These are phyloP conservation scores for Laothoe populi DNA, from an alignment of 2,888 invertebrate genomes.

Conservation along the genomic window DNA sequence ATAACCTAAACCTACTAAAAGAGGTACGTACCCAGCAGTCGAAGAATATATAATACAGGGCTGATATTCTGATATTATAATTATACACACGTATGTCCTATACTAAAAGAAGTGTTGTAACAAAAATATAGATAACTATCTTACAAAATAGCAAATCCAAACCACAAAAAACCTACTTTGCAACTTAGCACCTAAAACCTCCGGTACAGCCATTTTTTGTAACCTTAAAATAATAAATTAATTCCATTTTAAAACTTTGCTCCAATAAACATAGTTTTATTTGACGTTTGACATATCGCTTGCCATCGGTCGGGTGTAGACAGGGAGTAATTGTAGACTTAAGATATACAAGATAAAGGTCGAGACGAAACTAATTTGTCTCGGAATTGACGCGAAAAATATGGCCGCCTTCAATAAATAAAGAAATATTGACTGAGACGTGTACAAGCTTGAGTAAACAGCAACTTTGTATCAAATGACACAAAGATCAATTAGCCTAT, in stretches of 20 bases:
- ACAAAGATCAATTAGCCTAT: background rate
- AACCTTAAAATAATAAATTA: background rate
- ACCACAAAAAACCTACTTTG: too few relatives aligned
- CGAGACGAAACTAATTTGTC: slow-evolving; percentile 24
- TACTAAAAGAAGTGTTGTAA: too few relatives aligned
- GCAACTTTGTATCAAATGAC: background rate
- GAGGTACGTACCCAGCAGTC: too few relatives aligned
- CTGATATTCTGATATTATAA: too few relatives aligned
- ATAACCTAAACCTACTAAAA: too few relatives aligned
- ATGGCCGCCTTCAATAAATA: background rate
- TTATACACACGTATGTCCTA: too few relatives aligned
- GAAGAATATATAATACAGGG: too few relatives aligned
- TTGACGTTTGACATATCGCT: slow-evolving; percentile 31
- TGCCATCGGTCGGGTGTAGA: slow-evolving; percentile 18
- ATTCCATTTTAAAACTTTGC: background rate
- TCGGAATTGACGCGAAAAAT: slow-evolving; percentile 18
- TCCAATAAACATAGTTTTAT: background rate
- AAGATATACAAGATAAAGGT: slow-evolving; percentile 33
- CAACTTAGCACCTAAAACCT: too few relatives aligned
- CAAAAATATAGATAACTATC: too few relatives aligned
- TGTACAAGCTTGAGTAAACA: background rate
- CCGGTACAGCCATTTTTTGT: too few relatives aligned
- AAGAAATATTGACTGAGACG: slow-evolving; percentile 6
- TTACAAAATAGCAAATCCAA: too few relatives aligned
- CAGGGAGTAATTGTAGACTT: slow-evolving; percentile 29